Base-by-base conservation (phyloP, 2,888 invertebrate genomes). In the Drosophila peninsularis region DNA sequence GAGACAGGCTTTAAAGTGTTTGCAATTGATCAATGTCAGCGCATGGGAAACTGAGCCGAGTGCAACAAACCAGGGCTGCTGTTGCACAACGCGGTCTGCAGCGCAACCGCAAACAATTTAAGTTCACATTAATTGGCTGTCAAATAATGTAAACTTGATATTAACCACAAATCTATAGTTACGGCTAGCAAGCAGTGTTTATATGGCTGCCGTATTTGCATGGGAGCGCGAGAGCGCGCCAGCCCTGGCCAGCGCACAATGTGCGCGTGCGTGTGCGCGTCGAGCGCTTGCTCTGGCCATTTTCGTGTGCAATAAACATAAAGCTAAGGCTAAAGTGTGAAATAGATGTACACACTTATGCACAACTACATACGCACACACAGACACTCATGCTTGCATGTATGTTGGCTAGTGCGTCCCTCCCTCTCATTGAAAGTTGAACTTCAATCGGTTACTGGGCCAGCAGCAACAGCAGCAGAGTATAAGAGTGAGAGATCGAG, bases 21-120 rank as follows among this genome's bases (percentile, higher is more conserved):
- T 69, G 50, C 56, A 70, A 78, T 76, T 62, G 78, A 79, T 79
- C 77, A 78, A 79, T 78, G 76, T 80, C 77, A 78, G 80, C 62
- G 50, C 62, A 75, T 78, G 75, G 62, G 65, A 75, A 78, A 74
- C 65, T 74, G 74, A 62, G 65, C 41, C 78, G 60, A 73, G 67
- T 78, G 56, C 71, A 64, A 37, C 27, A 5, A 39, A 34, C 69
- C 79, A 78, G 79, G 79, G 75, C 34, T 70, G 70, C 24, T 30
- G 1, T 30, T 36, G 27, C 44, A 19, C 19, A 39, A 21, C 30
- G 24, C 37, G 14, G 34, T 5, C 24, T n/a, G 10, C n/a, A 5
- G 9, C 53, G 42, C 27, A 37, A 34, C 32, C 50, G 34, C 54
- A 37, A 56, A 21, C 39, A 13, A 21, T 58, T 54, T 37, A 21